Base-by-base conservation (phyloP, 2,888 invertebrate genomes). In the Phengaris arion region DNA sequence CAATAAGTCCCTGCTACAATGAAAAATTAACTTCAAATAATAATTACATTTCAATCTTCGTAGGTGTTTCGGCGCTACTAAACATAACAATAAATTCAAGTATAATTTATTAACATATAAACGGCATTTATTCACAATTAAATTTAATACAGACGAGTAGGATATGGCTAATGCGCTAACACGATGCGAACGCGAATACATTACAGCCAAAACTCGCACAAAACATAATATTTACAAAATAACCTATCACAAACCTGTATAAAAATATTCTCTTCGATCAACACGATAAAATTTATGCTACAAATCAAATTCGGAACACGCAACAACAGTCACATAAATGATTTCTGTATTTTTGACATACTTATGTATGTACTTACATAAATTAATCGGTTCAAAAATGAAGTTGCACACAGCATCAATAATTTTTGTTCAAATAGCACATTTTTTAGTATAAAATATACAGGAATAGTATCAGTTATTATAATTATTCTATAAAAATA, bases 21-120 rank as follows among this genome's bases (percentile, higher is more conserved):
- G 35, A 35, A 35, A 35, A 35, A 35, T 35, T 3, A 35, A 35
- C 35, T 35, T 35, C 35, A 35, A 35, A 35, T 35, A 35, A 35
- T 35, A 9, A 12, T 52, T 0, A 48, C 0, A 8, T 48, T 48
- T 6, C 48, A 7, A 48, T 48, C 1, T 48, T 48, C 48, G 48
- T 48, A 48, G 48, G 6, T 48, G 6, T 7, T 48, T 48, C 4
- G 48, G 7, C 12, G 12, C 52, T 7, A 52, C 1, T 10, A 52
- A 52, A 48, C 48, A 48, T 5, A 48, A 64, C 15, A 74, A 68
- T 68, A 73, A 51, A 69, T 81, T 78, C 85, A 85, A 87, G 84
- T 87, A 88, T 87, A 88, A 87, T 89, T 89, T 85, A 87, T 83
- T 87, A 87, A 86, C 84, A 87, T 89, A 83, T 82, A 85, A 86